Percentiles rank a stretch among this genome's conserved stretches.
These are phyloP conservation scores for Galeruca laticollis DNA, from an alignment of 2,888 invertebrate species.

Conservation along the genomic window DNA sequence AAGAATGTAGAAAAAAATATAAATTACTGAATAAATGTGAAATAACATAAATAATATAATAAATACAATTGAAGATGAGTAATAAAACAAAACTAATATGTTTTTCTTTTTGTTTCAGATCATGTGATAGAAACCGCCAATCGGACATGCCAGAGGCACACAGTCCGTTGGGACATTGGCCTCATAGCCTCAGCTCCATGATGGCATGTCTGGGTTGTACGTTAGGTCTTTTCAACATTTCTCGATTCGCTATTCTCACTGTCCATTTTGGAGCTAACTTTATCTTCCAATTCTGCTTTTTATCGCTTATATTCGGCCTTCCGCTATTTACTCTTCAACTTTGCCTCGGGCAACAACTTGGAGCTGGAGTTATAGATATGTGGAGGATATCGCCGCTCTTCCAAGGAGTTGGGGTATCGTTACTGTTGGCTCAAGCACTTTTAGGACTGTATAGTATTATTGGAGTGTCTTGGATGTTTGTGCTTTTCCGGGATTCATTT, in stretches of 20 bases:
- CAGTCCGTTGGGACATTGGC: constrained; percentile 75
- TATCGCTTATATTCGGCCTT: constrained; percentile 78
- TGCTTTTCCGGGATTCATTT: constrained; percentile 89
- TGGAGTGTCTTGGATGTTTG: constrained; percentile 91
- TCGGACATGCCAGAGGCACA: constrained; percentile 67
- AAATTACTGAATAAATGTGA: too few relatives aligned
- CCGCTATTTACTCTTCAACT: constrained; percentile 88
- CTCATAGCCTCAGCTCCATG: constrained; percentile 80
- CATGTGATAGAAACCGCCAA: constrained; percentile 68
- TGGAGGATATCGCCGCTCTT: constrained; percentile 94
- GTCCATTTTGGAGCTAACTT: constrained; percentile 91
- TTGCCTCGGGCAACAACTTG: constrained; percentile 86
- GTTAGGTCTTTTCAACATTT: constrained; percentile 88
- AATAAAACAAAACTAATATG: not conserved
- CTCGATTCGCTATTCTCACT: constrained; percentile 80
- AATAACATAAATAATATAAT: too few relatives aligned
- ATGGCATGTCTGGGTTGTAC: constrained; percentile 88
- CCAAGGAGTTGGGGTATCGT: constrained; percentile 88
- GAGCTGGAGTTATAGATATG: constrained; percentile 90
- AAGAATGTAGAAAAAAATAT: too few relatives aligned
- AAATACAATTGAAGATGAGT: too few relatives aligned
- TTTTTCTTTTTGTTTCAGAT: constrained; percentile 63
- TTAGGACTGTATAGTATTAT: constrained; percentile 90
- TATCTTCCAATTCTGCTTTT: constrained; percentile 87
- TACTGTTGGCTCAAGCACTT: constrained; percentile 82